Conservation (phyloP, 2,888 invertebrate genomes). For the Phalangium opilio region DNA sequence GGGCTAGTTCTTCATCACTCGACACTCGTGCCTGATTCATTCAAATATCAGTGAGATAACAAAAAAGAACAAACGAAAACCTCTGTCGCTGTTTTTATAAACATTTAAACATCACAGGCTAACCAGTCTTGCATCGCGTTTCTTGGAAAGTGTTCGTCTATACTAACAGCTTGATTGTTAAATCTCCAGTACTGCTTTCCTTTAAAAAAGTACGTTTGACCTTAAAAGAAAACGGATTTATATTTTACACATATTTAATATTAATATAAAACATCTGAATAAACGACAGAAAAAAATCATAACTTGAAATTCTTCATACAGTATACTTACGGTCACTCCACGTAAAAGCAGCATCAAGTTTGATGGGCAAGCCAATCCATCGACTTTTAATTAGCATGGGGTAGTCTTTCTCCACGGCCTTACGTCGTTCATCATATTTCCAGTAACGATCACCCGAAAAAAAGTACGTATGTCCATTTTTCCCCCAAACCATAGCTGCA, state of each 20-base stretch:
- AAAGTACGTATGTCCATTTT: conserved; percentile 38
- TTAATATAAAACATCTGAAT: no score
- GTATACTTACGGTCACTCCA: conserved; percentile 38
- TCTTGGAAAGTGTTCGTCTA: conserved; percentile 53
- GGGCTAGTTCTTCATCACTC: no score
- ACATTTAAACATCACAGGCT: conserved; percentile 34
- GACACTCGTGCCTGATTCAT: no score
- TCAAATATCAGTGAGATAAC: no score
- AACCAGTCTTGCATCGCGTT: conserved; percentile 51
- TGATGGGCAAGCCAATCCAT: conserved; percentile 78
- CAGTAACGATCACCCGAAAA: conserved; percentile 48
- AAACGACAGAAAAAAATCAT: no score
- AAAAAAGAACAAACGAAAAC: no score
- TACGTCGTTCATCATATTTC: conserved; percentile 44
- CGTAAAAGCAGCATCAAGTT: conserved; percentile 83
- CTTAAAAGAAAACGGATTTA: conserved; percentile 32
- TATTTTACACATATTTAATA: no score
- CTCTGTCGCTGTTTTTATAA: no score
- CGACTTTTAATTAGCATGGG: conserved; percentile 74
- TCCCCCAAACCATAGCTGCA: conserved; percentile 52
- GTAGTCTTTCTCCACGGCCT: conserved; percentile 62
- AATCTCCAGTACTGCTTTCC: conserved; percentile 46
- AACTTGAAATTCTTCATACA: no score
- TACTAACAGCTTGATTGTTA: conserved; percentile 47
- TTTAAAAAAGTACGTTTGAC: conserved; percentile 89